Base-by-base conservation (phyloP, 1,140 invertebrate species). In the Listronotus oregonensis region DNA sequence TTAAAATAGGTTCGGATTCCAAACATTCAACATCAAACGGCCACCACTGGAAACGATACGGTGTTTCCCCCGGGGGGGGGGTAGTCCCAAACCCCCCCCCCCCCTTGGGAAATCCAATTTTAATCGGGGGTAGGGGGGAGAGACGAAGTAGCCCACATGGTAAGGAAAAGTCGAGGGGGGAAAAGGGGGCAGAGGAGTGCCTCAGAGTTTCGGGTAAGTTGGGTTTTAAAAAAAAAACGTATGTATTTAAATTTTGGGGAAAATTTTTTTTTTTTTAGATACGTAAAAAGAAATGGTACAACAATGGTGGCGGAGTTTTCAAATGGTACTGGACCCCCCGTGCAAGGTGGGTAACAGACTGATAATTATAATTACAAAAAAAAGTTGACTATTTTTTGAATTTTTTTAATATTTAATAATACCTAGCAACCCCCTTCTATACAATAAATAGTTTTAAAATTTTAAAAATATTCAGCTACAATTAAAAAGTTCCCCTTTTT, bases 51-150 rank as follows among this genome's bases (percentile, higher is more conserved):
- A 68, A 71, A 31, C 46, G 64, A 9, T 84, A 84, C 61, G 83
- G 81, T 1, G 82, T 83, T 71, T 83, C 82, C 12, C 81, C 82
- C n/a, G n/a, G 21, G 82, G 82, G 39, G 81, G 82, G 43, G 81
- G 82, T 6, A 77, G 79, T 50, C 82, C 82, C n/a, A n/a, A n/a
- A n/a, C n/a, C 78, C 77, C 40, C 79, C 80, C 44, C 77, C 77
- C 7, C 73, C 74, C 0, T 80, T 80, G 6, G 78, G 80, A 5
- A 81, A 80, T 68, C 81, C 81, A 8, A 80, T 79, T 2, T 77
- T 80, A 75, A 77, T 0, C 71, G 81, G 17, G 77, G 76, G 42
- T 74, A 75, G 42, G 78, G 79, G 17, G 77, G 76, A 44, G 75
- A 75, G 42, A 78, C 78, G 9, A 74, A 79, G 10, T 78, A 80